Evolutionary conservation across 2,888 invertebrate species (phyloP), one percentile per base, ranked within the genome.

Genomic region (Scaptomyza flava): DNA sequence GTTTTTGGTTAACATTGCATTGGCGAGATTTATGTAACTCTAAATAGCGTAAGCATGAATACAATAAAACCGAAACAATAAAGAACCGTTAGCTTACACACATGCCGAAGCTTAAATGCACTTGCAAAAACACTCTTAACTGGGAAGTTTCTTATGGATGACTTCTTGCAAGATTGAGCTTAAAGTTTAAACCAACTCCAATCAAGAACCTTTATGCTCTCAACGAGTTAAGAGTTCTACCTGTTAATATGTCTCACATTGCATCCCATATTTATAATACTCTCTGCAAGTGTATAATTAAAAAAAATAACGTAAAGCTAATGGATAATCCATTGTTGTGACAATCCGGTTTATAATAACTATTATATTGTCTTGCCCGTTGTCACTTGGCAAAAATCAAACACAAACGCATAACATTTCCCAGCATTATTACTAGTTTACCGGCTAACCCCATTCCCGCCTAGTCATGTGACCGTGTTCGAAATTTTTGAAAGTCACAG

Each of bases 21-120:
- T 83, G 82, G 64, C 81, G 46, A 86, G 81, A 83, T 83, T 83
- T 79, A 86, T 82, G 81, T 83, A 86, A 86, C 84, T 76, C 41
- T 67, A 75, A 70, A 67, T 36, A 54, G 46, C 66, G 41, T 46
- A 53, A 63, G 51, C 67, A 68, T 53, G 23, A 46, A 57, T 34
- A 53, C 14, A 59, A 59, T 43, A 63, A n/a, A 36, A 58, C 12
- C 41, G 9, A 14, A 14, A 36, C 42, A 20, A 38, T 30, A 20
- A 48, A 59, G 50, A 50, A 50, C 34, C 0, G 20, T 34, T 34
- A 6, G 9, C 20, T 6, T 36, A 4, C n/a, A 9, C 20, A 34
- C n/a, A 6, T 27, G 6, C 12, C 50, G 50, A 34, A 34, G 34
- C 20, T n/a, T 23, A 4, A 9, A 50, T 34, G 23, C 50, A n/a